phyloP scores from a whole-genome alignment of 2,113 vertebrate species.

The Malurus cyaneus region DNA sequence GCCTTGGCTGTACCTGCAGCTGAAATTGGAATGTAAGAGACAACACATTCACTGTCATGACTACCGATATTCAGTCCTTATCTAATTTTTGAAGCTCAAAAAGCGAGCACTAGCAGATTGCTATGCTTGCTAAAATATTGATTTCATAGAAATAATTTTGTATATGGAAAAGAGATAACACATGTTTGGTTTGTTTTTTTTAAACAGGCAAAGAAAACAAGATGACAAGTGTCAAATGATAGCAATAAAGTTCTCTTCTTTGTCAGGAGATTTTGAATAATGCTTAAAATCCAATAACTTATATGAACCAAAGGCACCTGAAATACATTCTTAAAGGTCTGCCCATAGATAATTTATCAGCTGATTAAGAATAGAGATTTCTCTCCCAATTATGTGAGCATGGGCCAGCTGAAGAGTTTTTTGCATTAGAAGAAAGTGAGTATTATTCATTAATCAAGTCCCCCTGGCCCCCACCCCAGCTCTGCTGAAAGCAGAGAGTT shows the following conservation, averaged over 20 bases:
- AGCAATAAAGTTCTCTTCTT: not conserved
- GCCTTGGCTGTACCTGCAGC: not conserved
- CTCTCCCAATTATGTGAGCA: not conserved
- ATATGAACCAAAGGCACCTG: not conserved
- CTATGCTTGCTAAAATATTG: not conserved
- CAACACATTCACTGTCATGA: not conserved
- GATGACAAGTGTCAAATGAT: not conserved
- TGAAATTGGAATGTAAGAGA: not conserved
- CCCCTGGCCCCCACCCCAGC: not conserved
- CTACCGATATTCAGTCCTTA: not conserved
- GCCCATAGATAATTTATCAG: constrained; percentile 20
- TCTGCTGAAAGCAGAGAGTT: constrained; percentile 73
- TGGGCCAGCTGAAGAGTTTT: constrained; percentile 20
- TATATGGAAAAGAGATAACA: not conserved
- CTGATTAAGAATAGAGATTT: constrained; percentile 24
- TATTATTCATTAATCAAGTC: constrained; percentile 23
- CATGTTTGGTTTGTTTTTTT: not conserved
- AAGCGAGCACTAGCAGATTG: not conserved
- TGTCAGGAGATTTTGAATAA: not conserved
- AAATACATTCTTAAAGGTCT: not conserved
- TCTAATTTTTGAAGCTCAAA: not conserved
- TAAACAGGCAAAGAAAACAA: not conserved
- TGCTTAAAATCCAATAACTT: not conserved
- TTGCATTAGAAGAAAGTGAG: not conserved
- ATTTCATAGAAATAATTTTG: not conserved